Evolutionary conservation across 2,888 invertebrate species (phyloP), one percentile per base, ranked within the genome.

Genomic region (Anthrax anthrax): DNA sequence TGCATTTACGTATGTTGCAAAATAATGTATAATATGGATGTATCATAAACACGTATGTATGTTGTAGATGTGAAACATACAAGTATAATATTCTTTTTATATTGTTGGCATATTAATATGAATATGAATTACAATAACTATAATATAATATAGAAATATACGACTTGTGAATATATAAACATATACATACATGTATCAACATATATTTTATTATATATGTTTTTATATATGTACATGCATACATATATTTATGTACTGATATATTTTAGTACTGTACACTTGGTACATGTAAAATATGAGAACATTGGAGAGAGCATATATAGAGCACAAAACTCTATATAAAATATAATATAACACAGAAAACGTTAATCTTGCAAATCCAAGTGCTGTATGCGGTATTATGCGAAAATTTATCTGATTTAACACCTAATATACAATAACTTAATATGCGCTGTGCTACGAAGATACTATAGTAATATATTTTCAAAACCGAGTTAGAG

Each of bases 381-480:
- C 67, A 62, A 67, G 65, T 64, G 67, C 64, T 67, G 65, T 63
- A 67, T 67, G 65, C 65, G 65, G 66, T 65, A 67, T 67, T 66
- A 67, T 66, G 66, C 67, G 65, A 65, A 67, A 67, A 67, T 68
- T 68, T 68, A 68, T 68, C 68, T 68, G 68, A 68, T 68, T 68
- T 68, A 68, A 68, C 68, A 68, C 68, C 68, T 68, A 68, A 68
- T 68, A 68, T 68, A 68, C 67, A 67, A 68, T 68, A 68, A 67
- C 65, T 67, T 67, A 65, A 66, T 67, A 49, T 51, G 42, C 46
- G 42, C 39, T 46, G 46, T 41, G 46, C 42, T 46, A 36, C 38
- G 19, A 36, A 32, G 46, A 18, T n/a, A n/a, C 34, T 29, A 32
- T 32, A 32, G 12, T 32, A 8, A 32, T 32, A 32, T 32, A 32